Base-by-base conservation (phyloP, 2,888 invertebrate genomes). In the Leptinotarsa juncta region DNA sequence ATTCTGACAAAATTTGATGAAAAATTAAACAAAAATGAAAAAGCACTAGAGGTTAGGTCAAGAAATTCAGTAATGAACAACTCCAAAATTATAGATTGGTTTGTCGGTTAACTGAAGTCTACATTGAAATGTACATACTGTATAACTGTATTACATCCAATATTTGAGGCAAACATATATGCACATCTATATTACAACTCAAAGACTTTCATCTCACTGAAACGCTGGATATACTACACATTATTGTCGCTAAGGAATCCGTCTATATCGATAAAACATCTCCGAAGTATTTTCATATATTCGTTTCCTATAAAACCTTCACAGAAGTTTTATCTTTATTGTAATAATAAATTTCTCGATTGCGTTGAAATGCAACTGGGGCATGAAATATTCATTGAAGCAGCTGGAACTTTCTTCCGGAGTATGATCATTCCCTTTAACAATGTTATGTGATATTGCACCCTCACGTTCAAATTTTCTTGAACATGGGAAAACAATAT, bases 321-420 rank as follows among this genome's bases (percentile, higher is more conserved):
- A 15, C 57, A 4, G 12, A 4, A 57, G 23, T 57, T 15, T 23
- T 57, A 57, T 26, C 23, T 57, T 26, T 57, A 57, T 57, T 57
- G 23, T 57, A 23, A 57, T 23, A 23, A 23, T 57, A 57, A 57
- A 57, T 23, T 10, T 57, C 23, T 15, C 20, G 20, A 23, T 20
- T 15, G 57, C 4, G 12, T 23, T 23, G 23, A 57, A 57, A 23
- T 57, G 16, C 57, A 57, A 57, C 26, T 57, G 23, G 5, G 3
- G 57, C 23, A 57, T 57, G 23, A 57, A 57, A 57, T 57, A 57
- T 57, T 57, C 57, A 57, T 23, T 23, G 57, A 14, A 57, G 57
- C 57, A 14, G 57, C 57, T 57, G 20, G 23, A 57, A 14, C 14
- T 12, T 57, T 42, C 23, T 57, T 20, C 57, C 57, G 10, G 3